Percentiles rank a stretch among this genome's conserved stretches.
These are phyloP conservation scores for Stenopsyche tienmushanensis DNA, from an alignment of 1,140 invertebrate species.

Conservation along the genomic window DNA sequence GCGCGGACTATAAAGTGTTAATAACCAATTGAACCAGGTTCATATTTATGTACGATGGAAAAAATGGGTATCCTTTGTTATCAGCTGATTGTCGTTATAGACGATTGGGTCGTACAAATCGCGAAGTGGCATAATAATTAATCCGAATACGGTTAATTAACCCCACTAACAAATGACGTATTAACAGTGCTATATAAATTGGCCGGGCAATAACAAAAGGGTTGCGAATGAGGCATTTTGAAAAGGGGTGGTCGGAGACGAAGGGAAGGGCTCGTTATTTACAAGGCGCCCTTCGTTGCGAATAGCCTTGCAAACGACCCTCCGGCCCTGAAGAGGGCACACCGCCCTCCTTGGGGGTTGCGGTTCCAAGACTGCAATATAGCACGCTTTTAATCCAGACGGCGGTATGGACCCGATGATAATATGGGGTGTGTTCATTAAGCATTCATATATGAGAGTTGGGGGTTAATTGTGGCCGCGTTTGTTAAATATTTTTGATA, in stretches of 20 bases:
- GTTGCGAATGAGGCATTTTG: constrained; percentile 24
- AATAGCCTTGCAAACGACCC: constrained; percentile 15
- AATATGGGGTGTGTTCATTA: constrained; percentile 3
- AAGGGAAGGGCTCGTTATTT: constrained; percentile 17
- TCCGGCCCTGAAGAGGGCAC: neutral
- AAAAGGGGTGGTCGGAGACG: too few relatives aligned
- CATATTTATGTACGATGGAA: too few relatives aligned
- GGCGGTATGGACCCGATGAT: neutral
- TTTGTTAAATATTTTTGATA: too few relatives aligned
- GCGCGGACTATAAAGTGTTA: neutral
- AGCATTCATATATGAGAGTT: neutral
- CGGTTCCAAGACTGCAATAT: constrained; percentile 5
- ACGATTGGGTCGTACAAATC: constrained; percentile 8
- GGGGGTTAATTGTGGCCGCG: neutral
- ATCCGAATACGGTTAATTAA: constrained; percentile 29
- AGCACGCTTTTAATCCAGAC: constrained; percentile 8
- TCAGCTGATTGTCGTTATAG: neutral
- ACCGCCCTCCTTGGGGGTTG: neutral
- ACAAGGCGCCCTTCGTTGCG: constrained; percentile 18
- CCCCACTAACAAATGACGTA: constrained; percentile 30
- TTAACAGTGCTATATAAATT: constrained; percentile 31
- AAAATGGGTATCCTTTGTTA: neutral
- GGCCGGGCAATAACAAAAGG: constrained; percentile 31
- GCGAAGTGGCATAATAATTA: constrained; percentile 28
- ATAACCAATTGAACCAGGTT: neutral